phyloP scores from a whole-genome alignment of 2,888 invertebrate genomes.

The Laspeyria flexula region DNA sequence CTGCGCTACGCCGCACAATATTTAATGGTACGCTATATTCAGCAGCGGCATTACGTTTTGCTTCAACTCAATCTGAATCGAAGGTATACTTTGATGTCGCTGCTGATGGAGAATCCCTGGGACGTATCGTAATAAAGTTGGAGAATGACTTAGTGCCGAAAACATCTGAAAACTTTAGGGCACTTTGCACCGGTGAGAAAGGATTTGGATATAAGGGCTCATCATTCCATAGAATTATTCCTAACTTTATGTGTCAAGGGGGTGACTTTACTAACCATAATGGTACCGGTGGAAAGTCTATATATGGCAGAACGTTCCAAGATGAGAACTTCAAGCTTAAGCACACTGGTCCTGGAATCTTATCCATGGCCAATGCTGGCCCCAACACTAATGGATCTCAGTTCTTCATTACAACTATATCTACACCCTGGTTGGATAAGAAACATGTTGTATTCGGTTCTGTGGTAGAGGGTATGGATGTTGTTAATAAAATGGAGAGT shows the following conservation, averaged over 20 bases:
- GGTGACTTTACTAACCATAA: slow-evolving; percentile 97
- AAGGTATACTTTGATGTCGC: slow-evolving; percentile 95
- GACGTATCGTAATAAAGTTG: slow-evolving; percentile 95
- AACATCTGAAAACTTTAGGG: slow-evolving; percentile 98
- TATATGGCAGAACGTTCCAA: slow-evolving; percentile 96
- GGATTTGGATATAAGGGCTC: slow-evolving; percentile 95
- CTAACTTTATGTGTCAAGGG: slow-evolving; percentile 98
- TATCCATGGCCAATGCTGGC: slow-evolving; percentile 99
- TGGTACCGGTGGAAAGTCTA: slow-evolving; percentile 97
- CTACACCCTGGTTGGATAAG: slow-evolving; percentile 97
- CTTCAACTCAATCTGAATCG: slow-evolving; percentile 72
- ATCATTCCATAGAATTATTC: slow-evolving; percentile 96
- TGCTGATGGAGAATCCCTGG: slow-evolving; percentile 92
- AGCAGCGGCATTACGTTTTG: slow-evolving; percentile 72
- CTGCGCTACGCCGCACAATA: slow-evolving; percentile 65
- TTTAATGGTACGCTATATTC: slow-evolving; percentile 76
- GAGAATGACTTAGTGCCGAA: slow-evolving; percentile 95
- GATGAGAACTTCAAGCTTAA: slow-evolving; percentile 98
- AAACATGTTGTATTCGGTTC: slow-evolving; percentile 98
- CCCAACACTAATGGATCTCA: slow-evolving; percentile 98
- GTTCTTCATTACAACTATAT: slow-evolving; percentile 97
- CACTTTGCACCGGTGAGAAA: slow-evolving; percentile 89
- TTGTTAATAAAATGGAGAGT: slow-evolving; percentile 94
- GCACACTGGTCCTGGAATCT: slow-evolving; percentile 94
- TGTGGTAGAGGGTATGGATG: slow-evolving; percentile 96